A percentile compares a stretch with the other conserved stretches of the same genome.
These are phyloP conservation scores for Leptinotarsa peninsularis DNA, from an alignment of 2,888 invertebrate genomes.

Conservation along the genomic window DNA sequence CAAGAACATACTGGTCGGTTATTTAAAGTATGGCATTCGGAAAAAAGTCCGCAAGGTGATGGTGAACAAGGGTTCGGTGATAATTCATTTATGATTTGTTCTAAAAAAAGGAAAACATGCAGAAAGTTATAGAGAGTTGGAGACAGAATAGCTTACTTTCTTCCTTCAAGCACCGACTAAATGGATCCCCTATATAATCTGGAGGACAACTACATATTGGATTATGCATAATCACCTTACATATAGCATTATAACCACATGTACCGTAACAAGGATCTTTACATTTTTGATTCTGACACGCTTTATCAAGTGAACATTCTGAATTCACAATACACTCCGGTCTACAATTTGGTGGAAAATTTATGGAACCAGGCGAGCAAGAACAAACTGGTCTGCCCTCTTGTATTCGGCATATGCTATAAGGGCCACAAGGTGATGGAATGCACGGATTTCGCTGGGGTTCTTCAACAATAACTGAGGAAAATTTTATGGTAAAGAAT, in stretches of 20 bases:
- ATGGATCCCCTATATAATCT: slow-evolving; percentile 81
- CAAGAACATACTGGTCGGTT: slow-evolving; percentile 82
- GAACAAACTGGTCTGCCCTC: slow-evolving; percentile 82
- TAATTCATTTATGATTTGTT: slow-evolving; percentile 55
- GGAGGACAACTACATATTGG: slow-evolving; percentile 81
- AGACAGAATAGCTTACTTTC: slow-evolving; percentile 70
- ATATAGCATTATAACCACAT: slow-evolving; percentile 82
- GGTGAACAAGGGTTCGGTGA: slow-evolving; percentile 74
- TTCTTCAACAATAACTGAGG: slow-evolving; percentile 60
- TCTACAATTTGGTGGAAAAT: slow-evolving; percentile 81
- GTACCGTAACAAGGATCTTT: slow-evolving; percentile 81
- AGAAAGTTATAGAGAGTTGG: neutral
- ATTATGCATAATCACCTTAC: slow-evolving; percentile 83
- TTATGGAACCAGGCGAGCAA: slow-evolving; percentile 78
- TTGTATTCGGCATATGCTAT: slow-evolving; percentile 79
- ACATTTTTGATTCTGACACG: slow-evolving; percentile 84
- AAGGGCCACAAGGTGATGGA: slow-evolving; percentile 83
- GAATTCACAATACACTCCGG: slow-evolving; percentile 84
- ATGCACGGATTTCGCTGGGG: slow-evolving; percentile 76
- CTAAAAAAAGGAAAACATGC: slow-evolving; percentile 52
- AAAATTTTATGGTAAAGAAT: slow-evolving; percentile 26
- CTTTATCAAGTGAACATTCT: slow-evolving; percentile 80
- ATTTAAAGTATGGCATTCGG: slow-evolving; percentile 77
- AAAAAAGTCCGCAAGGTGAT: slow-evolving; percentile 82
- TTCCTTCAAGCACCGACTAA: slow-evolving; percentile 75